Base-by-base conservation (phyloP, 2,888 invertebrate genomes). In the Meloe dianella region DNA sequence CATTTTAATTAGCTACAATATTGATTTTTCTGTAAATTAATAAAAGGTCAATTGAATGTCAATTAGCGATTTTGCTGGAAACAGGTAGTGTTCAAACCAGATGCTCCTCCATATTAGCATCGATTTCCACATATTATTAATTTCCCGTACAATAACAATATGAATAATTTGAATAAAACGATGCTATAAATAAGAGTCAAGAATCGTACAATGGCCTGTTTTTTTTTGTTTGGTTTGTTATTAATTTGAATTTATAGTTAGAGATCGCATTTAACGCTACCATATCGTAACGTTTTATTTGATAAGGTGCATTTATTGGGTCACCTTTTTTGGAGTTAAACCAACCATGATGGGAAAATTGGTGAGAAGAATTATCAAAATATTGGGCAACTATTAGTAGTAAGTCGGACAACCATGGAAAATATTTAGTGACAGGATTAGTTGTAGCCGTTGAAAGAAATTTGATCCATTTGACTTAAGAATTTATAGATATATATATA, bases 371-470 rank as follows among this genome's bases (percentile, higher is more conserved):
- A 47, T 20, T 20, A 47, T 20, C 20, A 10, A 5, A 38, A 20
- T 8, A 41, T 47, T 47, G 47, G 10, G 20, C 20, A 47, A 41
- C 30, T 29, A 63, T 51, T 58, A 7, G 41, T 41, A 41, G 41
- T 17, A 3, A n/a, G n/a, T 20, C 8, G 51, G 24, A 51, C 20
- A 27, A 12, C 20, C 64, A 57, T 65, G 61, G 68, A 69, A 64
- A 64, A 68, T 66, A 47, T 41, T 30, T 60, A 51, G 57, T 65
- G 71, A 71, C 72, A 71, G 68, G 61, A 17, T 27, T 66, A 59
- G 57, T 65, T 67, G 61, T 67, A 64, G 57, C 58, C 60, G 69
- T 57, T 61, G 71, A 72, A 72, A 71, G 72, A 73, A 66, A 69
- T 71, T 71, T 71, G 71, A 73, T 70, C 65, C 66, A 68, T 71